A percentile compares a stretch with the other conserved stretches of the same genome.
These are phyloP conservation scores for Lacerta viridis DNA, from an alignment of 2,797 vertebrate species.

Conservation along the genomic window DNA sequence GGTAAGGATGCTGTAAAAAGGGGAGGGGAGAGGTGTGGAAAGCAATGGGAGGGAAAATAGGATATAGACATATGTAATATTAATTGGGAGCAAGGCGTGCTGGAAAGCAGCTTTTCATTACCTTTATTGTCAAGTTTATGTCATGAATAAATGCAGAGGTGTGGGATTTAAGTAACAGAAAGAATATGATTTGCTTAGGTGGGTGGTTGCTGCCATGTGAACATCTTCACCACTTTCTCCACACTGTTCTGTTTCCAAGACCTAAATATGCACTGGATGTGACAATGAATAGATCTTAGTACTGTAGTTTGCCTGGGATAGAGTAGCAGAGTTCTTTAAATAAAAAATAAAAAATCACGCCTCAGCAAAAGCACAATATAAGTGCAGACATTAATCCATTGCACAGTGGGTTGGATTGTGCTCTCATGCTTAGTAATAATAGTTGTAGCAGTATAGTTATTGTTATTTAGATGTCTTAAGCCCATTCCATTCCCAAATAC, in stretches of 20 bases:
- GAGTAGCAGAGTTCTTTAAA: background rate
- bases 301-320: background rate
- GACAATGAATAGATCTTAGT: background rate
- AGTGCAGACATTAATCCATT: background rate
- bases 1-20: background rate
- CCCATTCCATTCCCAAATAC: background rate
- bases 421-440: background rate
- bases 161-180: background rate
- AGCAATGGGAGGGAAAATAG: accelerated
- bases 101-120: background rate
- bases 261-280: accelerated
- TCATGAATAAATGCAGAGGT: background rate
- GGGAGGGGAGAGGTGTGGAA: background rate
- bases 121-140: background rate
- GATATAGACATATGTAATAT: background rate
- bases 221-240: background rate
- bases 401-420: background rate
- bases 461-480: background rate
- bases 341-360: background rate
- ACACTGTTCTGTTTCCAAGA: background rate
- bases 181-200: background rate
- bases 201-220: background rate
- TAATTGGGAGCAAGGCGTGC: background rate
- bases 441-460: background rate
- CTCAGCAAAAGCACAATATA: background rate